A percentile compares a stretch with the other conserved stretches of the same genome.
phyloP scores from a whole-genome alignment of 2,888 invertebrate genomes.

The Melanostoma scalare region DNA sequence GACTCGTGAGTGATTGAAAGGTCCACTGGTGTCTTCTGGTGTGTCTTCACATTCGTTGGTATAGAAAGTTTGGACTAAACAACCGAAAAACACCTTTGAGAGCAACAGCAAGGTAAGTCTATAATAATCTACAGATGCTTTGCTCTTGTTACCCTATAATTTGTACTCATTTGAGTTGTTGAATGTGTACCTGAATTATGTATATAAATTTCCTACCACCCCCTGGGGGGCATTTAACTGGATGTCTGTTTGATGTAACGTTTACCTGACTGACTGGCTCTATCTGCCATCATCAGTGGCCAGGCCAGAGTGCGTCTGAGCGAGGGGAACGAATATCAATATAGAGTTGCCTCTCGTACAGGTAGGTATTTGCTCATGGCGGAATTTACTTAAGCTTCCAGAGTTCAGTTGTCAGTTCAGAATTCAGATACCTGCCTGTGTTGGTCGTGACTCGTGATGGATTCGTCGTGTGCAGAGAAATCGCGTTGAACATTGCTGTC shows the following conservation, averaged over 20 bases:
- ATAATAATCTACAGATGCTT: background rate
- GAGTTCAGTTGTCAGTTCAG: too few relatives aligned
- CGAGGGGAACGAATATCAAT: too few relatives aligned
- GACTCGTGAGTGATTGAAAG: slow-evolving; percentile 24
- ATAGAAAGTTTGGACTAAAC: slow-evolving; percentile 16
- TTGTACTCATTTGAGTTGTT: slow-evolving; percentile 3
- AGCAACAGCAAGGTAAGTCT: slow-evolving; percentile 21
- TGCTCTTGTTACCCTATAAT: background rate
- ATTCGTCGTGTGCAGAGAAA: too few relatives aligned
- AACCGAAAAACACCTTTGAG: slow-evolving; percentile 4
- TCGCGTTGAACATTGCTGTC: too few relatives aligned
- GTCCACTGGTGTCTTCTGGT: slow-evolving; percentile 8
- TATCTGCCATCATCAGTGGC: background rate
- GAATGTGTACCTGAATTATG: slow-evolving; percentile 29
- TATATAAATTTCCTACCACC: slow-evolving; percentile 29
- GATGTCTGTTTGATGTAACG: slow-evolving; percentile 47
- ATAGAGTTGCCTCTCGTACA: too few relatives aligned
- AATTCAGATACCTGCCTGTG: too few relatives aligned
- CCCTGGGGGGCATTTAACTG: slow-evolving; percentile 35
- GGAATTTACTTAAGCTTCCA: too few relatives aligned
- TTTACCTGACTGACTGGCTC: slow-evolving; percentile 49
- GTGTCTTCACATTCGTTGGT: background rate
- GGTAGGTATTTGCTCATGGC: too few relatives aligned
- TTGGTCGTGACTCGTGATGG: too few relatives aligned
- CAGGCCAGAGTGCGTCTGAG: too few relatives aligned